Evolutionary conservation across 2,888 invertebrate genomes (phyloP).

Genomic region (Ptycholaimellus sp.): DNA sequence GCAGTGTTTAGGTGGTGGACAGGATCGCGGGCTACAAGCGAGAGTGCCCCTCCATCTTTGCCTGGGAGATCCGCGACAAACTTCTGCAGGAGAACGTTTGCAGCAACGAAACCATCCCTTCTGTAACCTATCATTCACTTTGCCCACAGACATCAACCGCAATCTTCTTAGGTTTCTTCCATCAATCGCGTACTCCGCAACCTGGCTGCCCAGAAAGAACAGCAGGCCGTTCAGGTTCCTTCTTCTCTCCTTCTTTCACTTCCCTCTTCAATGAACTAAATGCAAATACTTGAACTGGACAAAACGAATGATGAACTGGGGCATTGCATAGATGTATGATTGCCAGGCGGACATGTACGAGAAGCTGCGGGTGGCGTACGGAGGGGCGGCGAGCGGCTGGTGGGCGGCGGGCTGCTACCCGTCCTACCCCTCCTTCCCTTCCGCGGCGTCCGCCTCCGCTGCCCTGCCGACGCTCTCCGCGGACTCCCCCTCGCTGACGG

Average conservation of each 20-base stretch:
- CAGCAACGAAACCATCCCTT: constrained; percentile 82
- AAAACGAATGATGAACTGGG: too few species aligned
- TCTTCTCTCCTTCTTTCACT: too few species aligned
- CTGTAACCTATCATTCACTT: constrained; percentile 46
- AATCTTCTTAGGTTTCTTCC: constrained; percentile 54
- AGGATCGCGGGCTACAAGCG: constrained; percentile 83
- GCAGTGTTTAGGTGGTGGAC: constrained; percentile 56
- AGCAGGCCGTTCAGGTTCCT: constrained; percentile 5
- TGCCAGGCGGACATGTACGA: constrained; percentile 3
- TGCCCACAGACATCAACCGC: background rate
- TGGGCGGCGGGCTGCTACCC: too few species aligned
- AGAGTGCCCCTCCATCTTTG: constrained; percentile 89
- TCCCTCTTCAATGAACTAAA: too few species aligned
- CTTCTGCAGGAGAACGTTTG: constrained; percentile 75
- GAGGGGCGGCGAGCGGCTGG: too few species aligned
- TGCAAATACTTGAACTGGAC: too few species aligned
- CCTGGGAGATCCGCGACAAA: constrained; percentile 88
- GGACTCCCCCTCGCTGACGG: constrained; percentile 11
- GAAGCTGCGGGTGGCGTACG: background rate
- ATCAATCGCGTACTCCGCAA: constrained; percentile 81
- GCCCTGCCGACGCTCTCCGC: constrained; percentile 1
- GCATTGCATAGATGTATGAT: too few species aligned
- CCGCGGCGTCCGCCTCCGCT: background rate
- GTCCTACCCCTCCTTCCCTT: too few species aligned
- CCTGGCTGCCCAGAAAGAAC: constrained; percentile 58